Evolutionary conservation across 2,797 vertebrate genomes (phyloP), one percentile per base, ranked within the genome.

Genomic region (Sarcophilus harrisii): DNA sequence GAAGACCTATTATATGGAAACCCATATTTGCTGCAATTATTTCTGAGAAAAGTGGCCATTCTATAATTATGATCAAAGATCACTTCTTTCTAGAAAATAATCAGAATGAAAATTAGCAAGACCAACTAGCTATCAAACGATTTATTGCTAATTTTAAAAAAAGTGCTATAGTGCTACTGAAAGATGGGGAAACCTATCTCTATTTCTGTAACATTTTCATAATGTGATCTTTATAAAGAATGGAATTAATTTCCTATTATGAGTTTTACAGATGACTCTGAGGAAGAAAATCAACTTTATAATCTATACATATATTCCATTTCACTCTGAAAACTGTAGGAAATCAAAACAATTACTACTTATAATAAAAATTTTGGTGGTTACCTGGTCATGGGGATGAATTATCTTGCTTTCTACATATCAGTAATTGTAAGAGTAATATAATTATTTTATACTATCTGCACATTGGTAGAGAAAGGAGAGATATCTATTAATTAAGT

Each of bases 291-390:
- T 60, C n/a, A 57, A 52, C 55, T 89, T 1, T 94, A 13, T 62
- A 52, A 54, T 28, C 27, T 94, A 81, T 52, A 59, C 1, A 59
- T 24, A 38, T 81, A 81, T 73, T 1, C 21, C 12, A 57, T 89
- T 14, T 45, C 30, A 93, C 59, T 91, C 38, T 91, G 13, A 27
- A 96, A 91, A 54, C 87, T 91, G 58, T 94, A 57, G 49, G 32
- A 95, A 96, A 95, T 94, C 13, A 95, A 93, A 12, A n/a, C 49
- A 94, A 90, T n/a, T 29, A 92, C 21, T 57, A 89, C 4, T 49
- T 27, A 28, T 28, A 81, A 81, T 45, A n/a, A 81, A 73, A 81
- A 38, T 81, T 4, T 81, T 81, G n/a, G n/a, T 81, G 16, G 8
- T 45, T 6, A 21, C 8, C n/a, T 81, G 8, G n/a, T 81, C n/a